These are phyloP conservation scores for Chouioia cunea DNA, from an alignment of 2,888 invertebrate genomes.

Conservation along the genomic window DNA sequence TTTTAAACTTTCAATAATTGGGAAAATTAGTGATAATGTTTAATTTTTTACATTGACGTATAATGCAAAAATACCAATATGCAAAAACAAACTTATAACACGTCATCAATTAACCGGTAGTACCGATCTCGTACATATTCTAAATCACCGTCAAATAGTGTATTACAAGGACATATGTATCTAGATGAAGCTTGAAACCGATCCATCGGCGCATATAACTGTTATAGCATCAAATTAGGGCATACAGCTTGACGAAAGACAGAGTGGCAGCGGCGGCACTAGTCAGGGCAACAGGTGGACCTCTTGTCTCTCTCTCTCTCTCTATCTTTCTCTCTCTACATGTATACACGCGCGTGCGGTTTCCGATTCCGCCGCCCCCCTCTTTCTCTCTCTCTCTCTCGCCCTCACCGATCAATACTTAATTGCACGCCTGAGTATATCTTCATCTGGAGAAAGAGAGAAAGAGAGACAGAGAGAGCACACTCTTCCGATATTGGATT, in stretches of 20 bases:
- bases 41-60: too few relatives aligned
- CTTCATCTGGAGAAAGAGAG: too few relatives aligned
- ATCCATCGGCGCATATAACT: slow-evolving; percentile 41
- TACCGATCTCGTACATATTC: too few relatives aligned
- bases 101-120: too few relatives aligned
- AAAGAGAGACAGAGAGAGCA: too few relatives aligned
- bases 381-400: slow-evolving; percentile 59
- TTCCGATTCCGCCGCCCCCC: slow-evolving; percentile 47
- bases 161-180: too few relatives aligned
- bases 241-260: slow-evolving; percentile 2
- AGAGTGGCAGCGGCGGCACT: not conserved
- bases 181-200: too few relatives aligned
- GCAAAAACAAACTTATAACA: too few relatives aligned
- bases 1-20: not conserved
- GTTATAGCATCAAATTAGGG: slow-evolving; percentile 56
- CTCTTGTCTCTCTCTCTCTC: slow-evolving; percentile 54
- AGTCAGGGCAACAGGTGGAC: slow-evolving; percentile 60
- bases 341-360: slow-evolving; percentile 39
- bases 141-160: too few relatives aligned
- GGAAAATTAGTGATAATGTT: too few relatives aligned
- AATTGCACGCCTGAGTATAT: slow-evolving; percentile 53
- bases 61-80: not conserved
- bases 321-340: slow-evolving; percentile 57
- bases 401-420: slow-evolving; percentile 62
- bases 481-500: too few relatives aligned